Percentiles rank a stretch among this genome's conserved stretches.
Evolutionary conservation across 1,140 invertebrate genomes (phyloP).

Genomic region (Heliconius hewitsoni): DNA sequence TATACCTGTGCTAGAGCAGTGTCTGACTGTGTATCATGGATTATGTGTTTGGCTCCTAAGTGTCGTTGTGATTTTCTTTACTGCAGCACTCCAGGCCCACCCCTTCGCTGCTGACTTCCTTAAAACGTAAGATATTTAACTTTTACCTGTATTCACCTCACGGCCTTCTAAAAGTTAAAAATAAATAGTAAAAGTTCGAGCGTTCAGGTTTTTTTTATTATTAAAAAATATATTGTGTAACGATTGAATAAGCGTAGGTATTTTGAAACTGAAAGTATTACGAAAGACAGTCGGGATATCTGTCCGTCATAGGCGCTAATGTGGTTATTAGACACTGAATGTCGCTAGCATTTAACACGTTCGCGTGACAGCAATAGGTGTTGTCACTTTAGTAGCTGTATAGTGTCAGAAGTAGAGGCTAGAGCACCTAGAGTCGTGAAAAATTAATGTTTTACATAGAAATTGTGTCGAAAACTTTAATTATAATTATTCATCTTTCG

Average conservation of each 20-base stretch:
- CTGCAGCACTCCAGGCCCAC: constrained; percentile 67
- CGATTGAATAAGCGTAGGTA: constrained; percentile 15
- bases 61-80: constrained; percentile 63
- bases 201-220: background rate
- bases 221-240: constrained; percentile 50
- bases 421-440: background rate
- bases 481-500: background rate
- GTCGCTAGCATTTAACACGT: constrained; percentile 47
- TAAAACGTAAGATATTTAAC: constrained; percentile 47
- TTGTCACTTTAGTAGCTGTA: background rate
- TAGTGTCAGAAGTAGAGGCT: background rate
- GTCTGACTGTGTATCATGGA: constrained; percentile 57
- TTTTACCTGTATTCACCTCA: constrained; percentile 1
- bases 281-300: constrained; percentile 56
- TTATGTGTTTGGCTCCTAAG: constrained; percentile 75
- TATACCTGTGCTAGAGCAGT: constrained; percentile 43
- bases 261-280: constrained; percentile 75
- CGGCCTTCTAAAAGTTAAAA: background rate
- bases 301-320: constrained; percentile 53
- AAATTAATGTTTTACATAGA: background rate
- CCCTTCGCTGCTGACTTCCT: constrained; percentile 51
- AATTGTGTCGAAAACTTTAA: background rate
- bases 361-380: constrained; percentile 14
- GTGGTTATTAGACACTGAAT: background rate
- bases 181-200: constrained; percentile 7